These are phyloP conservation scores for Phortica okadai DNA, from an alignment of 2,888 invertebrate genomes.

Conservation along the genomic window DNA sequence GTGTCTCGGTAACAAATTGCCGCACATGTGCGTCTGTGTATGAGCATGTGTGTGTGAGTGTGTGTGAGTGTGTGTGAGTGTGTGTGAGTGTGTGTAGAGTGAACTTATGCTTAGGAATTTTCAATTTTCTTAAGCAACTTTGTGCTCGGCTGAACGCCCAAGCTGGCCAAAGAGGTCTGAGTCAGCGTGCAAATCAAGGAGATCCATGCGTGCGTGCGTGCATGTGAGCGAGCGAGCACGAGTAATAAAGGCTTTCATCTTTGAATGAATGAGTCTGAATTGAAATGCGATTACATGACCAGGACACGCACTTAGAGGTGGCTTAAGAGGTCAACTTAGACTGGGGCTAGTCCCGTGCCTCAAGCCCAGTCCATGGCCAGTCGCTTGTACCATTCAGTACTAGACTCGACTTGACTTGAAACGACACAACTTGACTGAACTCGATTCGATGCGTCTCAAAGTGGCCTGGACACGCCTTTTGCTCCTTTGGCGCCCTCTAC, in stretches of 20 bases:
- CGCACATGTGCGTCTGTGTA: conserved; percentile 3
- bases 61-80: not conserved
- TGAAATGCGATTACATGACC: conserved; percentile 75
- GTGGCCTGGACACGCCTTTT: conserved; percentile 33
- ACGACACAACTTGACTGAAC: not conserved
- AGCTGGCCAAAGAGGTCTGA: not conserved
- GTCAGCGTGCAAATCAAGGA: not conserved
- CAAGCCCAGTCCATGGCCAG: not conserved
- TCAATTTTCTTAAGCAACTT: conserved; percentile 72
- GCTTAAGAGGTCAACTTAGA: conserved; percentile 60
- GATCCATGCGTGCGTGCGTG: not conserved
- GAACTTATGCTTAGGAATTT: conserved; percentile 64
- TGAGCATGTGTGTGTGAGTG: conserved; percentile 7
- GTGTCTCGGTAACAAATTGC: conserved; percentile 18
- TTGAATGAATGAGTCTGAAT: conserved; percentile 66
- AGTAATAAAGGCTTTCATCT: conserved; percentile 38
- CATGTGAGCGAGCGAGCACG: not conserved
- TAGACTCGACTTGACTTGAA: not conserved
- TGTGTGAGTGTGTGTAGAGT: not conserved
- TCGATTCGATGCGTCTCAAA: not conserved
- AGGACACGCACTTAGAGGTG: conserved; percentile 71
- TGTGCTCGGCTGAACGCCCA: conserved; percentile 17
- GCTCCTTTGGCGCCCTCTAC: conserved; percentile 44
- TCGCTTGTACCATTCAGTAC: not conserved
- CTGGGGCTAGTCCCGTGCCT: not conserved